A percentile compares a stretch with the other conserved stretches of the same genome.
Conservation (phyloP, 2,888 invertebrate genomes). For the Meloe dianella region DNA sequence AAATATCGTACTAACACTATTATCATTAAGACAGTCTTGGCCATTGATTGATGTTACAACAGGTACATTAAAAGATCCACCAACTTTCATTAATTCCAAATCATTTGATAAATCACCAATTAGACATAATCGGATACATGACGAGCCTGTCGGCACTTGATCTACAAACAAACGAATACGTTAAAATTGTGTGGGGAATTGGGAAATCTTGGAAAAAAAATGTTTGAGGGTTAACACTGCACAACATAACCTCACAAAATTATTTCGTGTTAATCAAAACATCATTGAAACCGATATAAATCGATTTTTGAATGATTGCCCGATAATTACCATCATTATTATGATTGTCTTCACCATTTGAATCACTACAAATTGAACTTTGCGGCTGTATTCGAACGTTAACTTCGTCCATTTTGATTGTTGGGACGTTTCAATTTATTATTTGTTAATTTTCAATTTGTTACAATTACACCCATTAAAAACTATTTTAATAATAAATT, state of each 20-base stretch:
- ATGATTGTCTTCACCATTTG: constrained; percentile 53
- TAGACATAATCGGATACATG: constrained; percentile 61
- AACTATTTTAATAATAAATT: not conserved
- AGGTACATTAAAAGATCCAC: constrained; percentile 69
- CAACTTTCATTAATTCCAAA: constrained; percentile 63
- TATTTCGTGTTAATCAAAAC: not conserved
- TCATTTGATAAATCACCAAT: constrained; percentile 66
- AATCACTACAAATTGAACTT: constrained; percentile 57
- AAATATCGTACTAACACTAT: constrained; percentile 70
- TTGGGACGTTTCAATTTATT: constrained; percentile 39
- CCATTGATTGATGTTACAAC: constrained; percentile 69
- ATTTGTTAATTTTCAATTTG: not conserved
- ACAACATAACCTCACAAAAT: constrained; percentile 49
- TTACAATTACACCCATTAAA: not conserved
- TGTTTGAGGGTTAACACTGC: constrained; percentile 46
- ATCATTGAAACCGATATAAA: not conserved
- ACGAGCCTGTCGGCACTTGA: constrained; percentile 13
- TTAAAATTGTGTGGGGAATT: not conserved
- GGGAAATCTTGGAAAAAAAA: not conserved
- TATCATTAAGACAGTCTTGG: constrained; percentile 65
- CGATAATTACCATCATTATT: constrained; percentile 52
- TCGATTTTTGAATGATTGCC: not conserved
- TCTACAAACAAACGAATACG: constrained; percentile 3
- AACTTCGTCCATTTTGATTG: constrained; percentile 59
- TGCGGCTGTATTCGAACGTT: constrained; percentile 56